Conservation (phyloP, 92 coral and sea anemone genomes). For the Blastomussa wellsi region DNA sequence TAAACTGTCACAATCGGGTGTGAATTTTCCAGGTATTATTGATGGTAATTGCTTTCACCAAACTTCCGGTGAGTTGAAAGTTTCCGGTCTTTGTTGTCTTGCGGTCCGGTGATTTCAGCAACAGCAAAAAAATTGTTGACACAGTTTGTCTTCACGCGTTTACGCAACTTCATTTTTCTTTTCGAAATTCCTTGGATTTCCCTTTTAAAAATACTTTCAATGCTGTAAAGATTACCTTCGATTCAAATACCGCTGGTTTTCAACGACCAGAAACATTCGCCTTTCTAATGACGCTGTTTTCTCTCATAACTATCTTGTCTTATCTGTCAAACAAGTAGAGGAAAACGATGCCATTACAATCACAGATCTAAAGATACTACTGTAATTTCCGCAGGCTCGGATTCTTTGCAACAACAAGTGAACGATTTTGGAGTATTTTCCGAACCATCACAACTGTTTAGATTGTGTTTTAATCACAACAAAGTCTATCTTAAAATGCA, state of each 20-base stretch:
- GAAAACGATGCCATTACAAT: slow-evolving; percentile 13
- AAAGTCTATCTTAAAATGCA: background rate
- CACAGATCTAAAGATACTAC: slow-evolving; percentile 32
- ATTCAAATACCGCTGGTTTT: background rate
- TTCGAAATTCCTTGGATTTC: background rate
- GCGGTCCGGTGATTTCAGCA: background rate
- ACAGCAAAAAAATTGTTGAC: background rate
- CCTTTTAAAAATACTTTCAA: background rate
- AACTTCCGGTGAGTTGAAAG: slow-evolving; percentile 47
- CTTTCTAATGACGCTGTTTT: slow-evolving; percentile 5
- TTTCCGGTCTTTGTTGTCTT: slow-evolving; percentile 42
- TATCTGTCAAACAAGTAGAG: slow-evolving; percentile 17
- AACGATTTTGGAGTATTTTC: slow-evolving; percentile 23
- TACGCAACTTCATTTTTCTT: too few species aligned
- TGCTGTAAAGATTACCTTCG: background rate
- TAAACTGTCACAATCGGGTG: slow-evolving; percentile 23
- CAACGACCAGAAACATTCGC: background rate
- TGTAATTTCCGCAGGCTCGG: slow-evolving; percentile 27
- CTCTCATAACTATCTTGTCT: slow-evolving; percentile 5
- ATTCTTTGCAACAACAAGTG: slow-evolving; percentile 33
- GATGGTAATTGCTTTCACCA: slow-evolving; percentile 46
- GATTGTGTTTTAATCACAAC: slow-evolving; percentile 22
- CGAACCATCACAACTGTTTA: slow-evolving; percentile 35
- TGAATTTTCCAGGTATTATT: slow-evolving; percentile 48
- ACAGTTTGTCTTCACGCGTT: background rate